Base-by-base conservation (phyloP, 2,113 vertebrate genomes). In the Edolisoma coerulescens region DNA sequence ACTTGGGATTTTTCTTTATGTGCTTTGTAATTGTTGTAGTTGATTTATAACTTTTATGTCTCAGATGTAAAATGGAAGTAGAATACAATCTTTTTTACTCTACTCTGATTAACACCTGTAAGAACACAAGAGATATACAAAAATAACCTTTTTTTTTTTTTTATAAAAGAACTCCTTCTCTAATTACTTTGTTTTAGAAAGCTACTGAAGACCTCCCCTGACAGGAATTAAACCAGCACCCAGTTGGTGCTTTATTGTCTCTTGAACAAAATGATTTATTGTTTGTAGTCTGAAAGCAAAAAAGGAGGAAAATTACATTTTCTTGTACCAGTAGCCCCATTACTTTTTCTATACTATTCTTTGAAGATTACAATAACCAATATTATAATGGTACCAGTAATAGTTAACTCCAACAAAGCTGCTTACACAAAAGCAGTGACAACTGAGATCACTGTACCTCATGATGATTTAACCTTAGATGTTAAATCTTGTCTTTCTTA, bases 201-300 rank as follows among this genome's bases (percentile, higher is more conserved):
- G 88, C 64, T 97, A 98, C 93, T 96, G 95, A 97, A 98, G 97
- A 98, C 99, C 98, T 99, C 98, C 97, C 98, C 97, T 98, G 97
- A 98, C 96, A 98, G 97, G 98, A 99, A 98, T 98, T 98, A 98
- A 98, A 98, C 96, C 96, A 98, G 97, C 97, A 98, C 97, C 97
- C 98, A 98, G 95, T 98, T 98, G 97, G 95, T 98, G 97, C 96
- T 98, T 98, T 98, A 98, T 98, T 99, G 99, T 98, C 98, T 98
- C 97, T 98, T 98, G 97, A 98, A 97, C 96, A 98, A 98, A 98
- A 98, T 98, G 97, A 98, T 99, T 98, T 98, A 98, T 98, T 98
- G 97, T 98, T 98, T 98, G 97, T 97, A 98, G 97, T 97, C 96
- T 94, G 97, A 98, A 98, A 98, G 97, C 97, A 98, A 98, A 98